Base-by-base conservation (phyloP, 2,113 vertebrate genomes). In the Bambusicola thoracicus region DNA sequence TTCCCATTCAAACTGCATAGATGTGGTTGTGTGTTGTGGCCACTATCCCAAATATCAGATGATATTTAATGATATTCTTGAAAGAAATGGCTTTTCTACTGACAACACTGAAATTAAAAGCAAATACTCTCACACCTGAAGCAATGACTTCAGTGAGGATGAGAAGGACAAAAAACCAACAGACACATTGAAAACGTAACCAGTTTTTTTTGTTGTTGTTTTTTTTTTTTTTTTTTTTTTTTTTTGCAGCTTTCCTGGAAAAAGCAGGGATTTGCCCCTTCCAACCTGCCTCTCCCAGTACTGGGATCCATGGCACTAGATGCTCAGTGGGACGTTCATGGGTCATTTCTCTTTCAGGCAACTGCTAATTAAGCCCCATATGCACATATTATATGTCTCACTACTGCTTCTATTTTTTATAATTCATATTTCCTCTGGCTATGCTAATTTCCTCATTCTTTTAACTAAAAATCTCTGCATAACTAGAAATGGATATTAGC, bases 381-480 rank as follows among this genome's bases (percentile, higher is more conserved):
- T 55, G 75, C 40, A 58, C 32, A 29, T 46, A 58, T 65, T 22
- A 34, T 27, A 59, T 77, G 49, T 89, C 82, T 73, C 75, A 59
- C 25, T 82, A 87, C 66, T 75, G n/a, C 55, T 61, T 65, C 13
- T 65, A 0, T 66, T 49, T 53, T 24, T 20, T 87, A 5, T 11
- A 76, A 44, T 85, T 84, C 85, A 43, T 79, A 72, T 51, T 80
- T 85, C 68, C 91, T 38, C 34, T 82, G 40, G 55, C 40, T 85
- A 2, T 85, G 76, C 22, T 94, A 43, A 67, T 91, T 89, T 73
- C 40, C 53, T 87, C 2, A 0, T 38, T 62, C n/a, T 69, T 78
- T 77, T 58, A 7, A 58, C 55, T 67, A 13, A 92, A 94, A 82
- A 38, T 22, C 30, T 92, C 63, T 87, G 55, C 59, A 80, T 59